These are phyloP conservation scores for Cercopithecus petaurista DNA, from an alignment of 2,797 vertebrate genomes.

Conservation along the genomic window DNA sequence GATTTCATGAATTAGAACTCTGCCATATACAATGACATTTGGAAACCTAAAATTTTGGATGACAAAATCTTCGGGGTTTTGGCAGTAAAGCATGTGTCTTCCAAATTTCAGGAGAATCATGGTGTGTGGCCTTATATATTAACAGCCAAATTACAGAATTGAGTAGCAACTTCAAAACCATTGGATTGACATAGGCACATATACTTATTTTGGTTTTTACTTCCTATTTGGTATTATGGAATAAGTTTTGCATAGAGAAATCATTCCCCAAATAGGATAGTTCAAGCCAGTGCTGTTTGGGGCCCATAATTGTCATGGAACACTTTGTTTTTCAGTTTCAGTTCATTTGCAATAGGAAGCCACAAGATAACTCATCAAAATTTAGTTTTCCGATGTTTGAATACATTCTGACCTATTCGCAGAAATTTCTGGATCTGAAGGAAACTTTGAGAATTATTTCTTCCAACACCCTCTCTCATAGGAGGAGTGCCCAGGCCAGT, in stretches of 20 bases:
- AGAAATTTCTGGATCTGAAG: background rate
- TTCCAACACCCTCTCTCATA: background rate
- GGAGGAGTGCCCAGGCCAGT: background rate
- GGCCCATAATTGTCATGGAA: fast-evolving
- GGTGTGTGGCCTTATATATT: background rate
- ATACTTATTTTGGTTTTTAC: background rate
- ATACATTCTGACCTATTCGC: background rate
- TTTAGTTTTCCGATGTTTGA: background rate
- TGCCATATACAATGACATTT: background rate
- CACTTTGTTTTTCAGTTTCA: background rate
- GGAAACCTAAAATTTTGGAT: background rate
- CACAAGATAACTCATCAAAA: background rate
- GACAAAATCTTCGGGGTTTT: background rate
- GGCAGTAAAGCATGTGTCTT: background rate
- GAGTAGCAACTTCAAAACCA: background rate
- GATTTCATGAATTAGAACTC: background rate
- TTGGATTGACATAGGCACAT: background rate
- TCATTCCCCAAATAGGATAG: background rate
- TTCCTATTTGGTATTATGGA: background rate
- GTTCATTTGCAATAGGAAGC: background rate
- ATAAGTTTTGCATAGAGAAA: background rate
- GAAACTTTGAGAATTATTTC: background rate
- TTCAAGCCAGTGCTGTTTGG: background rate
- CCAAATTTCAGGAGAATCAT: background rate
- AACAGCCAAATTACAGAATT: background rate